These are phyloP conservation scores for Idris sp. DNA, from an alignment of 1,140 invertebrate genomes.

Conservation along the genomic window DNA sequence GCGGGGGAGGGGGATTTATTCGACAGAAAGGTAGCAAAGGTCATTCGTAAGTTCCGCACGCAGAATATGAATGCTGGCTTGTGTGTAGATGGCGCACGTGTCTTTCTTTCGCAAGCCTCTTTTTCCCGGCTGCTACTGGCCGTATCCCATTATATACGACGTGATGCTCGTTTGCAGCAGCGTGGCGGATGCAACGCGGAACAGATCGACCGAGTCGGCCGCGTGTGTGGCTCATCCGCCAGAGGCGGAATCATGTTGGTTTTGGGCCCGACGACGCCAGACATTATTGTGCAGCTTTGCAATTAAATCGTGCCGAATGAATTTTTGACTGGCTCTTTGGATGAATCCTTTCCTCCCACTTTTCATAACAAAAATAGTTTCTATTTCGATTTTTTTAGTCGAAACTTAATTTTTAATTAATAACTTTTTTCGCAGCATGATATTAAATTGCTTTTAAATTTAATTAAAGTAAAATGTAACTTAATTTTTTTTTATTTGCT, in stretches of 20 bases:
- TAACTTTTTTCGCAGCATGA: too few relatives aligned
- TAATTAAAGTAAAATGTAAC: too few relatives aligned
- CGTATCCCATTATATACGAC: slow-evolving; percentile 38
- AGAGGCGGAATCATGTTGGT: slow-evolving; percentile 32
- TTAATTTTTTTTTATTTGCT: too few relatives aligned
- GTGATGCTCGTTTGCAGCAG: slow-evolving; percentile 60
- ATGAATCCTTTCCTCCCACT: too few relatives aligned
- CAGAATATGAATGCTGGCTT: too few relatives aligned
- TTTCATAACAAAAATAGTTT: slow-evolving; percentile 19
- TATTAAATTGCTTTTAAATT: too few relatives aligned
- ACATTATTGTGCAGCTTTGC: slow-evolving; percentile 9
- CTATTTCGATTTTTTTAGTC: slow-evolving; percentile 1
- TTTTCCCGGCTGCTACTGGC: slow-evolving; percentile 13
- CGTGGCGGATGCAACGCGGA: slow-evolving; percentile 50
- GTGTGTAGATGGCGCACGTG: slow-evolving; percentile 49
- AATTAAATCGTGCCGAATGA: slow-evolving; percentile 23
- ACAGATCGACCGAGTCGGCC: slow-evolving; percentile 27
- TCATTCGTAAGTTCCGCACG: slow-evolving; percentile 35
- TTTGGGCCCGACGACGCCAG: slow-evolving; percentile 18
- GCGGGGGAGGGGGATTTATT: not conserved
- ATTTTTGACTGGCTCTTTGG: slow-evolving; percentile 3
- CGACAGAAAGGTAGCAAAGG: slow-evolving; percentile 29
- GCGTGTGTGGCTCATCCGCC: slow-evolving; percentile 38
- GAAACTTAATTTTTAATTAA: too few relatives aligned
- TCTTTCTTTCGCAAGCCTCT: slow-evolving; percentile 22